These are phyloP conservation scores for Lithobates sylvaticus DNA, from an alignment of 2,797 vertebrate genomes.

Conservation along the genomic window DNA sequence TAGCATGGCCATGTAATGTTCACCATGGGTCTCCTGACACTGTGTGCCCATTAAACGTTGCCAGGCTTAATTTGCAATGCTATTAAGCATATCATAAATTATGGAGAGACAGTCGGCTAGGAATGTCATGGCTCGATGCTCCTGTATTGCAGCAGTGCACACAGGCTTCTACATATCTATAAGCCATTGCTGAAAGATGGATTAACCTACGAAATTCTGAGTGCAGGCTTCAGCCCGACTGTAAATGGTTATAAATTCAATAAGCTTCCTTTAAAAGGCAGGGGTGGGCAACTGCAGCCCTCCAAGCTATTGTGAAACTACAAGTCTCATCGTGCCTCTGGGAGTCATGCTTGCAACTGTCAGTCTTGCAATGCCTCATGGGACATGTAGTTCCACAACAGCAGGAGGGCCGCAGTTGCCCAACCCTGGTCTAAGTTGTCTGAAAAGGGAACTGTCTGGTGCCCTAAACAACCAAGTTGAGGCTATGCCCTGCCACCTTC, in stretches of 20 bases:
- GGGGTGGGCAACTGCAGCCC: too few relatives aligned
- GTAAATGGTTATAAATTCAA: conserved; percentile 65
- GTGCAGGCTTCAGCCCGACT: neutral
- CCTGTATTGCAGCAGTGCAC: neutral
- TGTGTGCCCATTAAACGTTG: neutral
- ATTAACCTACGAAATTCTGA: neutral
- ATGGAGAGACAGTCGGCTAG: neutral
- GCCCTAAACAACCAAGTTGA: too few relatives aligned
- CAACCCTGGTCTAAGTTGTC: too few relatives aligned
- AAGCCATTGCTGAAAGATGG: neutral
- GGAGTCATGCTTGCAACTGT: too few relatives aligned
- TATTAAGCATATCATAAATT: neutral
- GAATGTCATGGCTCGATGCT: neutral
- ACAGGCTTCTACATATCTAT: neutral
- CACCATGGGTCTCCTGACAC: neutral
- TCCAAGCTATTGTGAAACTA: too few relatives aligned
- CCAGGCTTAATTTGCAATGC: conserved; percentile 4
- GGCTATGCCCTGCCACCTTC: too few relatives aligned
- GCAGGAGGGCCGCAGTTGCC: too few relatives aligned
- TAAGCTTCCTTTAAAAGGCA: too few relatives aligned
- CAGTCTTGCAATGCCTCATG: too few relatives aligned
- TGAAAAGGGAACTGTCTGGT: too few relatives aligned
- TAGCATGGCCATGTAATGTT: neutral
- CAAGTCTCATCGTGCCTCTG: too few relatives aligned
- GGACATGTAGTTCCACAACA: too few relatives aligned